Base-by-base conservation (phyloP, 2,113 vertebrate genomes). In the Ailuropoda melanoleuca region DNA sequence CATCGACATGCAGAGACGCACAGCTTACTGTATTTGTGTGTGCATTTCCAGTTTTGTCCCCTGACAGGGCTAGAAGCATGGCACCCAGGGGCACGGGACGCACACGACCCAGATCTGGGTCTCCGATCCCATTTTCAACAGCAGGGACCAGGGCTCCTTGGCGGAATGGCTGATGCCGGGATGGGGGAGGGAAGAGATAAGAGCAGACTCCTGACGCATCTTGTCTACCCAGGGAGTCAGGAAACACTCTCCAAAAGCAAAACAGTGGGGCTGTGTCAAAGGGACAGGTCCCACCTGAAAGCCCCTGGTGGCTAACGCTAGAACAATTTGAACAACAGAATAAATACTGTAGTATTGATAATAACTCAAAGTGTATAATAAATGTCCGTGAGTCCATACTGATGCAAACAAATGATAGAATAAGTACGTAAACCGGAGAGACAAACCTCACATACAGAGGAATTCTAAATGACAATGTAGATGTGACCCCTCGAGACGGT, bases 1-100 rank as follows among this genome's bases (percentile, higher is more conserved):
- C 58, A 3, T 4, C 14, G 13, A 2, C 1, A 0, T 0, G 17
- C 62, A n/a, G 1, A 31, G 31, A 5, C 0, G 31, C 43, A 31
- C 48, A 37, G 37, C 23, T 7, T 56, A 7, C 24, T 29, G 19
- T 34, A 5, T 78, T 24, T 39, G 31, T 21, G 34, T n/a, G 10
- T 2, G 2, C 4, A n/a, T 60, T 34, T 87, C 62, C 53, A 46
- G 55, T n/a, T 62, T 48, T 64, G 60, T 39, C 89, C 34, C 74
- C 2, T 19, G 11, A 78, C 24, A 70, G 60, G 48, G 34, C 37
- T 48, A 21, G 62, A 48, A 56, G 34, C n/a, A 37, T 34, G 39
- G 29, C 23, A 70, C 50, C 58, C 23, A 15, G 23, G 26, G 24
- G 50, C 48, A 9, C 8, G 0, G 21, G 68, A n/a, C 83, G 29